A percentile compares a stretch with the other conserved stretches of the same genome.
Evolutionary conservation across 2,113 vertebrate genomes (phyloP).

Genomic region (Scomber japonicus): DNA sequence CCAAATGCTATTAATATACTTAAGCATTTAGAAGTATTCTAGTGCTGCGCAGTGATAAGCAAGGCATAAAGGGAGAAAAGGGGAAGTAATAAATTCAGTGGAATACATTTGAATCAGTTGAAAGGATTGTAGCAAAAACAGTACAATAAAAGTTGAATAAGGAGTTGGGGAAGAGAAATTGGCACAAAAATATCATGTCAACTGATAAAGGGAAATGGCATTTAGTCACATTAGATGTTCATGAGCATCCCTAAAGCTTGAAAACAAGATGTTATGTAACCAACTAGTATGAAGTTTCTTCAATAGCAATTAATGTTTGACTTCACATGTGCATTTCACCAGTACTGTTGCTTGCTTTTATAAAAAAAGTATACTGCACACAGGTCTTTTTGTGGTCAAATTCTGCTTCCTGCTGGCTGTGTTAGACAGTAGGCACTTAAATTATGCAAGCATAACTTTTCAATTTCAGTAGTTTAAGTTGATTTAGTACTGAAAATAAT

Average conservation of each 20-base stretch:
- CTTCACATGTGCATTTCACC: conserved; percentile 1
- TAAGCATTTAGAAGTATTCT: conserved; percentile 38
- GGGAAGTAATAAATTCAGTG: conserved; percentile 43
- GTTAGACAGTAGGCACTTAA: not conserved
- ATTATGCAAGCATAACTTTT: not conserved
- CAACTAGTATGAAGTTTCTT: not conserved
- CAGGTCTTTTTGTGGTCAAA: not conserved
- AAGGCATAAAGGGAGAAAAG: conserved; percentile 7
- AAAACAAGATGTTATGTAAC: conserved; percentile 22
- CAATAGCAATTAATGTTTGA: conserved; percentile 17
- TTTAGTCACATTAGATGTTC: conserved; percentile 13
- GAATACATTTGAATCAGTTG: conserved; percentile 60
- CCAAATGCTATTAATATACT: conserved; percentile 51
- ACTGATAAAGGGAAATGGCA: conserved; percentile 44
- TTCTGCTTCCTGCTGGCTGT: not conserved
- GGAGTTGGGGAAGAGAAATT: conserved; percentile 37
- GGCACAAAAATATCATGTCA: conserved; percentile 50
- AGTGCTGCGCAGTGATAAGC: conserved; percentile 22
- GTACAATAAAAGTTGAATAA: conserved; percentile 66
- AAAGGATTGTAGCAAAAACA: conserved; percentile 52
- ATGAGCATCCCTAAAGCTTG: conserved; percentile 20
- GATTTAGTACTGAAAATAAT: no score
- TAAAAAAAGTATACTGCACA: not conserved
- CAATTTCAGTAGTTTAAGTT: not conserved
- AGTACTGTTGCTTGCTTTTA: not conserved